Evolutionary conservation across 2,888 invertebrate species (phyloP), one percentile per base, ranked within the genome.

Genomic region (Ophion ellenae): DNA sequence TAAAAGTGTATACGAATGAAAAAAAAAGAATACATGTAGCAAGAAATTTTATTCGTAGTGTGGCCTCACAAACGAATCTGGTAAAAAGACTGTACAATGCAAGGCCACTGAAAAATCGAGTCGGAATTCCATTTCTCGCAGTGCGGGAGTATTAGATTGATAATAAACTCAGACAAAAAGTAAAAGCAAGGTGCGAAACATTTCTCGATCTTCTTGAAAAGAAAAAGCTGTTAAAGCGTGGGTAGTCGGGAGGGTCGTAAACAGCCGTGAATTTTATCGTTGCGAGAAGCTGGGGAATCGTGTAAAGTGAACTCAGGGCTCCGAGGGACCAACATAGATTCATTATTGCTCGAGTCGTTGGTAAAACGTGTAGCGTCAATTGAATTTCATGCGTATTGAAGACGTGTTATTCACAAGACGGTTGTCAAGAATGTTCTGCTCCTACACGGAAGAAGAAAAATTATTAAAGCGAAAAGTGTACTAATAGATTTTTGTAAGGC

Each of bases 181-280:
- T 20, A 57, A 53, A 24, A 53, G 40, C 53, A 63, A 36, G 64
- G 69, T 70, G 63, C 63, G 69, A 57, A 47, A 6, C 45, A 6
- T 61, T 40, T 40, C 69, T 71, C 57, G 75, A 64, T 74, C 71
- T 57, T n/a, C 20, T 24, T 14, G 70, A 75, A 63, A 75, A 63
- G 66, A 74, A 75, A 84, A 28, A 61, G 24, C 14, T 20, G 28
- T 64, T 80, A 24, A 75, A 75, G 73, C 75, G 75, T 79, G 84
- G 84, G 79, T 32, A n/a, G 80, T 28, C 57, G 57, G 20, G 36
- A 20, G 53, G 73, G 36, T 24, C 24, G 45, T 63, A 47, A 40
- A 45, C 17, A 57, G 17, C n/a, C 24, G 11, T 47, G 67, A 67
- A 67, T 77, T 70, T 77, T 24, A 67, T 77, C 57, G 40, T 59